phyloP scores from a whole-genome alignment of 2,888 invertebrate genomes.

The Spicauda simplicius region DNA sequence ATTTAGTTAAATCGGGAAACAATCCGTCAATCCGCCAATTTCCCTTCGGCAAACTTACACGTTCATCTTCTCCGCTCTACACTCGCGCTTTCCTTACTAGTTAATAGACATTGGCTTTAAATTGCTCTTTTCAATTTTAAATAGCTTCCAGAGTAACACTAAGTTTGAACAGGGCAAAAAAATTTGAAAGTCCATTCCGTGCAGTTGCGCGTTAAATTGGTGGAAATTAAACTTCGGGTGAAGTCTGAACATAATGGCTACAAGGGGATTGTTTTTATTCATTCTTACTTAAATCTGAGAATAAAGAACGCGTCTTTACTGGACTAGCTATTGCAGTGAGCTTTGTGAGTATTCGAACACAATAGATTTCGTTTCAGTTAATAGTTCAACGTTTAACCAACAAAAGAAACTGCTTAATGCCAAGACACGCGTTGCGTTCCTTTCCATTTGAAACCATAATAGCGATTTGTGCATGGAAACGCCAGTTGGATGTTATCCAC shows the following conservation, averaged over 20 bases:
- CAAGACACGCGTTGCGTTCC: conserved; percentile 71
- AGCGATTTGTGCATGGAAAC: conserved; percentile 50
- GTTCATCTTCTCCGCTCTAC: conserved; percentile 14
- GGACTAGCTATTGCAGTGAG: conserved; percentile 48
- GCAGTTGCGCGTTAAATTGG: conserved; percentile 30
- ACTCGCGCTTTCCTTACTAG: conserved; percentile 25
- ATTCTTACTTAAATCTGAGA: conserved; percentile 34
- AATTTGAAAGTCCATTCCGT: conserved; percentile 22
- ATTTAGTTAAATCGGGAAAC: background rate
- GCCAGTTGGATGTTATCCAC: conserved; percentile 52
- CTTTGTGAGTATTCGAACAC: conserved; percentile 56
- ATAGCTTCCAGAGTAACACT: conserved; percentile 38
- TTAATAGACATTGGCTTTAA: conserved; percentile 35
- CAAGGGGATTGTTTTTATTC: conserved; percentile 29
- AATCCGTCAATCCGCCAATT: conserved; percentile 17
- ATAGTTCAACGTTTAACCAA: conserved; percentile 68
- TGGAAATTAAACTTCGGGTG: conserved; percentile 36
- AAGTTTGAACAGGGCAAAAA: conserved; percentile 39
- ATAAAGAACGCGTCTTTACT: conserved; percentile 42
- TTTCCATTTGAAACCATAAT: conserved; percentile 59
- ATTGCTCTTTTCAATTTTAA: conserved; percentile 41
- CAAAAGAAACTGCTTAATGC: conserved; percentile 80
- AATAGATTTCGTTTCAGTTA: conserved; percentile 63
- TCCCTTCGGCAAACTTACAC: conserved; percentile 11
- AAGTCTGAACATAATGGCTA: conserved; percentile 40